Evolutionary conservation across 2,113 vertebrate genomes (phyloP).

Genomic region (Hassar affinis): DNA sequence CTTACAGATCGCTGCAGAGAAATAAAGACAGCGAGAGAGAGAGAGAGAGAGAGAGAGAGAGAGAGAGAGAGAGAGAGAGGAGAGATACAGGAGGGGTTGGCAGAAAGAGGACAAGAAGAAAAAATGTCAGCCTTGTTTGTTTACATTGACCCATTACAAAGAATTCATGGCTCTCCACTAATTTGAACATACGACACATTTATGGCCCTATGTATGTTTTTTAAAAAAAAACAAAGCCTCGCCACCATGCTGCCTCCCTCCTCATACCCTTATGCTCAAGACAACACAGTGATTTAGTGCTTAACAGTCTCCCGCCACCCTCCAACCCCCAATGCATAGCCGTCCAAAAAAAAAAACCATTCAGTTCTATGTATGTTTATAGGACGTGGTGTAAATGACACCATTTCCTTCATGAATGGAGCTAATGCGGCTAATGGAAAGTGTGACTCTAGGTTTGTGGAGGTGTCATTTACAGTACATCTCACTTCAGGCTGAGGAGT

Average conservation of each 20-base stretch:
- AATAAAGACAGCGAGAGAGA: constrained; percentile 43
- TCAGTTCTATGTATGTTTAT: constrained; percentile 30
- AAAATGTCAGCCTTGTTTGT: constrained; percentile 45
- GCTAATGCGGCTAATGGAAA: constrained; percentile 44
- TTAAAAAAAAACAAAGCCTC: neutral
- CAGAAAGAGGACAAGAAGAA: neutral
- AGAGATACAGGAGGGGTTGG: neutral
- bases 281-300: constrained; percentile 62
- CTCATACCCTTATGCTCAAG: constrained; percentile 55
- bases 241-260: constrained; percentile 39
- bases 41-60: neutral
- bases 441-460: constrained; percentile 47
- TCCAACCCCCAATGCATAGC: constrained; percentile 45
- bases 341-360: neutral
- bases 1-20: constrained; percentile 86
- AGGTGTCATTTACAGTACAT: constrained; percentile 48
- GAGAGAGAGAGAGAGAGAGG: constrained; percentile 14
- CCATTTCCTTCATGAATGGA: constrained; percentile 34
- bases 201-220: constrained; percentile 51
- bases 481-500: constrained; percentile 48
- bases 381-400: constrained; percentile 25
- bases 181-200: constrained; percentile 54
- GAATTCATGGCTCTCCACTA: constrained; percentile 52
- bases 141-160: constrained; percentile 55
- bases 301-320: constrained; percentile 41